phyloP scores from a whole-genome alignment of 1,140 invertebrate species.

The Sarcophaga peregrina region DNA sequence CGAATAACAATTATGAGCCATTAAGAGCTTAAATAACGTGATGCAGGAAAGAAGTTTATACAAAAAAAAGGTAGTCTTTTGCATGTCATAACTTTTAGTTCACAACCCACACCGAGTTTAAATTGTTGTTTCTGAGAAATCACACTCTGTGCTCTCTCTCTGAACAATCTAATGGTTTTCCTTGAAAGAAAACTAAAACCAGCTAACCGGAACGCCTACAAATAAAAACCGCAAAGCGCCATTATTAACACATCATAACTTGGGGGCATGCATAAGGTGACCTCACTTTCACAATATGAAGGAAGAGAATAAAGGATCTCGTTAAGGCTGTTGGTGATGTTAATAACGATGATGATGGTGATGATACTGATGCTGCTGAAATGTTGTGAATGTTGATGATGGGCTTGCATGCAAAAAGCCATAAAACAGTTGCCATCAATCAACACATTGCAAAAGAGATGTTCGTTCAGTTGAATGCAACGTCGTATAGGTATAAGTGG shows the following conservation, averaged over 20 bases:
- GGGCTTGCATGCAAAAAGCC: constrained; percentile 37
- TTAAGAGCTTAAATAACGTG: neutral
- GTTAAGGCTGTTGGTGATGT: neutral
- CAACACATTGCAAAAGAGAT: neutral
- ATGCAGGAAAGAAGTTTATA: too few species aligned
- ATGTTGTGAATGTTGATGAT: constrained; percentile 25
- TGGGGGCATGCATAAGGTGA: constrained; percentile 27
- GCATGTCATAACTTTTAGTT: neutral
- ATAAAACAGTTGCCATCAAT: constrained; percentile 42
- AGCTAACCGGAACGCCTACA: constrained; percentile 35
- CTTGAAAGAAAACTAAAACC: constrained; percentile 21
- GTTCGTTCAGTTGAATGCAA: constrained; percentile 29
- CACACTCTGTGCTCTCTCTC: neutral
- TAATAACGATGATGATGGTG: neutral
- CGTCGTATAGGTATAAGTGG: neutral
- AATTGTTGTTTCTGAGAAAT: neutral
- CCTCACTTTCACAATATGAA: neutral
- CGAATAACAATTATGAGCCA: neutral
- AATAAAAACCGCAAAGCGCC: constrained; percentile 32
- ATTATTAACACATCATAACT: constrained; percentile 44
- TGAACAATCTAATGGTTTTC: neutral
- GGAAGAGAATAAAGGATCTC: neutral
- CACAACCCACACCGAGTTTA: neutral
- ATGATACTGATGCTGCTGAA: neutral
- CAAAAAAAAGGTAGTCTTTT: neutral